Base-by-base conservation (phyloP, 2,797 vertebrate genomes). In the Tapirus indicus region DNA sequence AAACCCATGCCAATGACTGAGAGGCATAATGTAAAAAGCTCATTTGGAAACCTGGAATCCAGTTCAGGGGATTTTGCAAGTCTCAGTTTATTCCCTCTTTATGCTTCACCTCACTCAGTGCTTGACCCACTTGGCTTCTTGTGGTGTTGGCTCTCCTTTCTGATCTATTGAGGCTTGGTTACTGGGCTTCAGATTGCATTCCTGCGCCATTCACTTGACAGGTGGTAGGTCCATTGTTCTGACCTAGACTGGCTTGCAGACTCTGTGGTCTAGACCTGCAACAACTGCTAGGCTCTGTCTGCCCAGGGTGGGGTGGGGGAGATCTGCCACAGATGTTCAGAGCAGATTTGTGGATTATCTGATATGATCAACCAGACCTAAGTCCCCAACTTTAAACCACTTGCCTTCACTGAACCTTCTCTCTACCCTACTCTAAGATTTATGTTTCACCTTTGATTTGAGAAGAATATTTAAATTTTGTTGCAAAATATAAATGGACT, bases 381-480 rank as follows among this genome's bases (percentile, higher is more conserved):
- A 86, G n/a, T 78, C 27, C 20, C 77, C 9, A 94, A 83, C 21
- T 68, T 85, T 68, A 86, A 62, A 58, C 2, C n/a, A 85, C 1
- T 86, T 49, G 17, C 11, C 27, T 87, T 87, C 29, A 47, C 56
- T 29, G 29, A 95, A 56, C 2, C 1, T 92, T 69, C 38, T 86
- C 2, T 74, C 29, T 93, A 54, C 10, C 32, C 18, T 88, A 75
- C 10, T 69, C 14, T 74, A 87, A 25, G 69, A 47, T 68, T 92
- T 71, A n/a, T 88, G 4, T 86, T 66, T 93, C n/a, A 71, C 27
- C 16, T 78, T 91, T 72, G 27, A 2, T 72, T 91, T 92, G 69
- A 97, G 29, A 97, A 90, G 35, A 20, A 86, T 85, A 74, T 88
- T 95, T 89, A 92, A 68, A 68, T 94, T 79, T 66, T 96, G 47